A percentile compares a stretch with the other conserved stretches of the same genome.
These are phyloP conservation scores for Myotis lucifugus DNA, from an alignment of 2,113 vertebrate genomes.

Conservation along the genomic window DNA sequence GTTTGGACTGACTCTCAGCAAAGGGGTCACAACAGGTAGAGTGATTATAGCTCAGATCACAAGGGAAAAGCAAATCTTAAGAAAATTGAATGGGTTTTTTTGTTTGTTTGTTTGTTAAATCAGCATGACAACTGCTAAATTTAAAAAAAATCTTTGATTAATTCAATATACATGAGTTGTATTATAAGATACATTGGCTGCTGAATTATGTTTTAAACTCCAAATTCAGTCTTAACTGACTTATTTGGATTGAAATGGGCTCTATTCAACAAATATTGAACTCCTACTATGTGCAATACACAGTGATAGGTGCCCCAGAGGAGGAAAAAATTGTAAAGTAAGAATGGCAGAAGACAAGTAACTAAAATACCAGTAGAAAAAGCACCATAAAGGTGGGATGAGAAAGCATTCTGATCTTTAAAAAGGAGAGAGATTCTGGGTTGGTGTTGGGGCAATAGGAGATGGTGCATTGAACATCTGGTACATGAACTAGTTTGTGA, in stretches of 20 bases:
- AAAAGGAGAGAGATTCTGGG: not conserved
- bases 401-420: not conserved
- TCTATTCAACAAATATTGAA: not conserved
- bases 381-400: not conserved
- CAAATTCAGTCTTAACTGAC: not conserved
- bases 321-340: not conserved
- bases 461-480: not conserved
- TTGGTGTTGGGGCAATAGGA: not conserved
- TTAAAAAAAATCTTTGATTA: not conserved
- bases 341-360: not conserved
- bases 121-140: not conserved
- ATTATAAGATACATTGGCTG: not conserved
- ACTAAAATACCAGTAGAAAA: not conserved
- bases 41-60: not conserved
- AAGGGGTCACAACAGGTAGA: not conserved
- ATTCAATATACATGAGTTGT: not conserved
- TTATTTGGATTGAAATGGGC: slow-evolving; percentile 58
- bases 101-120: not conserved
- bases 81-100: not conserved
- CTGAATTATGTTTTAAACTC: not conserved
- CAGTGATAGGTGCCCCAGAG: not conserved
- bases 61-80: not conserved
- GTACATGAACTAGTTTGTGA: not conserved
- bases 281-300: not conserved
- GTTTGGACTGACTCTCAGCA: not conserved